Percentiles rank a stretch among this genome's conserved stretches.
Conservation (phyloP, 1,140 invertebrate species). For the Macrocentrus cingulum region DNA sequence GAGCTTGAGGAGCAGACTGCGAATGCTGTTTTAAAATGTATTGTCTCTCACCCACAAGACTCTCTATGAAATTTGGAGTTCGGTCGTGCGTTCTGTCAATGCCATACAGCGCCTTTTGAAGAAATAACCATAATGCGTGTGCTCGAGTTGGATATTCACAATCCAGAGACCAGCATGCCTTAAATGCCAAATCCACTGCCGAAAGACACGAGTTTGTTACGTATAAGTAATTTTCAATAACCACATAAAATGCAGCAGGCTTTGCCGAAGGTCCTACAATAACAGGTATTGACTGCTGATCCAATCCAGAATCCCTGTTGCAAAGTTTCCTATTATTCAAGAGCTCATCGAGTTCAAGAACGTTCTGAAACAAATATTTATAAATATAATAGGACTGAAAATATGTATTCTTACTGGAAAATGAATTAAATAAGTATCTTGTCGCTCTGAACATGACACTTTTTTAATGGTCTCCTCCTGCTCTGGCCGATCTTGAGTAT, state of each 20-base stretch:
- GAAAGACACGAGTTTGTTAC: not conserved
- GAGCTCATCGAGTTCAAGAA: not conserved
- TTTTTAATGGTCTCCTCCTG: too few relatives aligned
- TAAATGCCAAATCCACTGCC: conserved; percentile 11
- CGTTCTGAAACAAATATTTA: too few relatives aligned
- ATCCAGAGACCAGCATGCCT: conserved; percentile 13
- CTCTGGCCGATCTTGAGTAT: too few relatives aligned
- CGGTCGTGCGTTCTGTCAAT: not conserved
- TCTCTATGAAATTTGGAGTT: not conserved
- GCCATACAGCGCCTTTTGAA: conserved; percentile 14
- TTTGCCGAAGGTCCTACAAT: conserved; percentile 11
- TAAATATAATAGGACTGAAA: too few relatives aligned
- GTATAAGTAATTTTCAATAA: conserved; percentile 1
- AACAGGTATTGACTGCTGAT: conserved; percentile 14
- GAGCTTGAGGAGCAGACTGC: not conserved
- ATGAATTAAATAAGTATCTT: too few relatives aligned
- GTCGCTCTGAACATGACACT: too few relatives aligned
- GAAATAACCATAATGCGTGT: conserved; percentile 12
- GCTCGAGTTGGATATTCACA: conserved; percentile 1
- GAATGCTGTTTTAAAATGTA: not conserved
- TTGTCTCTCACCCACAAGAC: not conserved
- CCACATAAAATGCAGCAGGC: conserved; percentile 10
- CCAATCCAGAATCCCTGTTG: not conserved
- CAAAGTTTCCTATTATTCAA: not conserved
- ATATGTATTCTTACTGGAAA: not conserved